Evolutionary conservation across 1,140 invertebrate species (phyloP).

Genomic region (Zaprionus capensis): DNA sequence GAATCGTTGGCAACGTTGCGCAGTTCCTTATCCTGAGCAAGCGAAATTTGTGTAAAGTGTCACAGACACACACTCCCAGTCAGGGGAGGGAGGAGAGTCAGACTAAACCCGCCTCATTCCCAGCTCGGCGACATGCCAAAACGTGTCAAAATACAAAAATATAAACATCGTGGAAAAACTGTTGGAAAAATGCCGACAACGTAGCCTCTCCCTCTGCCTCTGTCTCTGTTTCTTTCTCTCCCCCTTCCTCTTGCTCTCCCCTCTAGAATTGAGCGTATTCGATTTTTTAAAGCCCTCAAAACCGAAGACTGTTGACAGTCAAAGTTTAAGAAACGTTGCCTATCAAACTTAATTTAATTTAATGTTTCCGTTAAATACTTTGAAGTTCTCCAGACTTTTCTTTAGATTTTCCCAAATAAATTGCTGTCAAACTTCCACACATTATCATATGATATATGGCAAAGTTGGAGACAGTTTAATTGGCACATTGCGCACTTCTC

Average conservation of each 20-base stretch:
- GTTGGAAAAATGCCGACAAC: conserved; percentile 48
- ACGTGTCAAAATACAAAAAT: conserved; percentile 82
- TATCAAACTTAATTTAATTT: conserved; percentile 3
- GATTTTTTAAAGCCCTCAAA: neutral
- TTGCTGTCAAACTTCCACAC: neutral
- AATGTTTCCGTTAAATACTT: conserved; percentile 9
- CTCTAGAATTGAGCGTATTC: neutral
- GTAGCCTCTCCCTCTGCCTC: neutral
- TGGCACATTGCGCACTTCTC: conserved; percentile 26
- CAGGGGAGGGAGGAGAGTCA: neutral
- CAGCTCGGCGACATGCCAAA: conserved; percentile 60
- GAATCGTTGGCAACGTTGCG: conserved; percentile 36
- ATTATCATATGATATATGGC: neutral
- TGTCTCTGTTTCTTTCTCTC: no score
- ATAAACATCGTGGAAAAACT: conserved; percentile 76
- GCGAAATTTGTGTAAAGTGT: conserved; percentile 79
- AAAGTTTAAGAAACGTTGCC: neutral
- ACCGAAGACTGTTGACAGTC: neutral
- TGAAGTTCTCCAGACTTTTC: neutral
- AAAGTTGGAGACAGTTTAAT: conserved; percentile 7
- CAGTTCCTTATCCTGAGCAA: conserved; percentile 60
- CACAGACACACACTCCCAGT: conserved; percentile 37
- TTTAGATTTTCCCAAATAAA: conserved; percentile 5
- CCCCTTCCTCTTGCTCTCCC: neutral
- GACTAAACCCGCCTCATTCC: conserved; percentile 3